Conservation (phyloP, 2,113 vertebrate genomes). For the Manacus vitellinus region DNA sequence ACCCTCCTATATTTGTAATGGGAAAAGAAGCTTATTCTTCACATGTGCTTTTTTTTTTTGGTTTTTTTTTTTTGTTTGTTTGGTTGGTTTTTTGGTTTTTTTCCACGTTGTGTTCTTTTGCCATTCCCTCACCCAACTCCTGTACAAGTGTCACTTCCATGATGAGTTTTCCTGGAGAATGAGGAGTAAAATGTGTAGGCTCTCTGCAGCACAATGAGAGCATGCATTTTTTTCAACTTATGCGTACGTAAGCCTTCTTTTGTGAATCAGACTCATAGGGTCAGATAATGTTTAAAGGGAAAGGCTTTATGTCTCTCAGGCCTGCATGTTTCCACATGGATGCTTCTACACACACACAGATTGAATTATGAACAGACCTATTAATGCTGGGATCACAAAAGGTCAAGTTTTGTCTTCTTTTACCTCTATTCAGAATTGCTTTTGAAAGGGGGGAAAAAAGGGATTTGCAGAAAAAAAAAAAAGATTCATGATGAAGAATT, state of each 20-base stretch:
- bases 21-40: conserved; percentile 1
- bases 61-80: not conserved
- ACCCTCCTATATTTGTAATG: not conserved
- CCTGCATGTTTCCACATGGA: conserved; percentile 85
- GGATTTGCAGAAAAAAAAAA: conserved; percentile 73
- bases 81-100: not conserved
- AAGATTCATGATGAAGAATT: conserved; percentile 76
- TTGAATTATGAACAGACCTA: conserved; percentile 89
- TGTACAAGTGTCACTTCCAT: conserved; percentile 75
- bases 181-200: conserved; percentile 71
- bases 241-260: conserved; percentile 82
- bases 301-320: conserved; percentile 83
- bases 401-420: conserved; percentile 88
- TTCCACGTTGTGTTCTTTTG: conserved; percentile 38
- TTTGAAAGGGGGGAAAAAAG: conserved; percentile 75
- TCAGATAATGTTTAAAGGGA: conserved; percentile 87
- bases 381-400: conserved; percentile 84
- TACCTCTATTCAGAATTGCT: conserved; percentile 80
- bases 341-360: conserved; percentile 84
- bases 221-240: conserved; percentile 76
- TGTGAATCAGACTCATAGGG: conserved; percentile 81
- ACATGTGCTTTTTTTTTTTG: not conserved
- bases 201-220: conserved; percentile 74
- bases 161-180: conserved; percentile 69
- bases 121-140: conserved; percentile 52